Evolutionary conservation across 1,140 invertebrate genomes (phyloP), one percentile per base, ranked within the genome.

Genomic region (Laupala kohalensis): DNA sequence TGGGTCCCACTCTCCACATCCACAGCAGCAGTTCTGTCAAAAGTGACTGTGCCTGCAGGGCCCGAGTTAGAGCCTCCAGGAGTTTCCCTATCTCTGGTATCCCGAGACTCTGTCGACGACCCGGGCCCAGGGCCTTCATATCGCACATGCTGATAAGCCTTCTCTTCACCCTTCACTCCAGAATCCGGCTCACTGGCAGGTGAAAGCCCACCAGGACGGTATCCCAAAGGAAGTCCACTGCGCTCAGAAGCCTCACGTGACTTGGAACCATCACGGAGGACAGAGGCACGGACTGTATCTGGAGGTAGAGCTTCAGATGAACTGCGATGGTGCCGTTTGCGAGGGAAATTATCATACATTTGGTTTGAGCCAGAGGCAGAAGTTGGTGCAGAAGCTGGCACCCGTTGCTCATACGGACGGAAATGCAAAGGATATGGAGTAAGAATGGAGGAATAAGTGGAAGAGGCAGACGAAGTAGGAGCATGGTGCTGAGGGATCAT

Each of bases 251-350:
- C 82, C 72, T 84, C 83, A 75, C 86, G 83, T 72, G 82, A 82
- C 75, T 77, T 78, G 27, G 75, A 81, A 15, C 86, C 86, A 74
- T 88, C 87, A 69, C 89, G 79, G n/a, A 89, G 80, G 37, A 90
- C 84, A 71, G 89, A 89, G 6, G 87, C 87, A 76, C 86, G 78
- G 69, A 81, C 76, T 75, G 85, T 73, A 76, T 64, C 70, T 27
- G 37, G 53, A 15, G 25, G 25, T 53, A 24, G n/a, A 71, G 79
- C 74, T 53, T 83, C 84, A 71, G 81, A 81, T 12, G 82, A 81
- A 74, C 82, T 83, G 69, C 83, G 83, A 64, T 76, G 75, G 73
- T 75, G 76, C 25, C 76, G 74, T 71, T 78, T 84, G 71, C 84
- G 69, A 24, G 72, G 69, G 23, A 24, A 37, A 66, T 73, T 26